Evolutionary conservation across 2,797 vertebrate genomes (phyloP), one percentile per base, ranked within the genome.

Genomic region (Novumbra hubbsi): DNA sequence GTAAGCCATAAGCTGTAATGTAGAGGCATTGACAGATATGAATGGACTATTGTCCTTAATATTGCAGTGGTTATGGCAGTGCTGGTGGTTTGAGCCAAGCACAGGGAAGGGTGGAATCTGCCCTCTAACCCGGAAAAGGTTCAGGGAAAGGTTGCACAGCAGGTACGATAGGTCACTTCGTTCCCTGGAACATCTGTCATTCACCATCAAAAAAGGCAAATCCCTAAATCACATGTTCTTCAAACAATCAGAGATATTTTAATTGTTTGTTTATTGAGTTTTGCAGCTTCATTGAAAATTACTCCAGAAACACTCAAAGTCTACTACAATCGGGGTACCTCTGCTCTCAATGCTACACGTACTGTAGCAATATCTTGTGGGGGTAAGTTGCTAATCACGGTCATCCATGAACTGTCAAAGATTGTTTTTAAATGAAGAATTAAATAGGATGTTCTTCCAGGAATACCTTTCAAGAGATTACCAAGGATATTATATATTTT

Each of bases 21-120:
- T 24, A 66, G 68, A 48, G 45, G 52, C 68, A 49, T 5, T 76
- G 80, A 81, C 72, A 57, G 49, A 76, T 68, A 48, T 76, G 71
- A 78, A 78, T 76, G 62, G 73, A 52, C 50, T 45, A 73, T 81
- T 73, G 72, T 80, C 68, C 67, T 27, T 67, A 64, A 17, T 28
- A 32, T 32, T 73, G 19, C 17, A 55, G 17, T 16, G n/a, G 70
- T 16, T 72, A 38, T 64, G 48, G 62, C 62, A 27, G 2, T 74
- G 50, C 55, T 27, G 21, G 49, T 55, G 16, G 2, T 72, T 17
- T 32, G 63, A 24, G 19, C 55, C 55, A 57, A 24, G 21, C 19
- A n/a, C 55, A n/a, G 55, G 55, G 55, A 65, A 65, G 63, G 63
- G 63, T 64, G 62, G 62, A 64, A 28, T 30, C 63, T 78, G 28